Percentiles rank a stretch among this genome's conserved stretches.
phyloP scores from a whole-genome alignment of 2,113 vertebrate genomes.

The Gymnorhina tibicen region DNA sequence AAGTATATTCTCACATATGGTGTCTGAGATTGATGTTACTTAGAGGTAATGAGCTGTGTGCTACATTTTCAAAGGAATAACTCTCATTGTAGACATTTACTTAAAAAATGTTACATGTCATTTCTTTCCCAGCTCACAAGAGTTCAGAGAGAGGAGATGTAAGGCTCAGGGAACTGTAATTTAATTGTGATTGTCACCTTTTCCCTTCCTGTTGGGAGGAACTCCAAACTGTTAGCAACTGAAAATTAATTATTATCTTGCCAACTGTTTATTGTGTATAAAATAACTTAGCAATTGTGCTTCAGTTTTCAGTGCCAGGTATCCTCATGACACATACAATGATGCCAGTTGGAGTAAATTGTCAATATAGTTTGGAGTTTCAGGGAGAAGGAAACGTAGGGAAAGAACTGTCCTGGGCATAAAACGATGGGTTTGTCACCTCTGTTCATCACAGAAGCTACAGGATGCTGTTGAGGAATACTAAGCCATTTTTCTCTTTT shows the following conservation, averaged over 20 bases:
- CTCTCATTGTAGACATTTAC: background rate
- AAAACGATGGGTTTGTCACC: background rate
- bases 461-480: background rate
- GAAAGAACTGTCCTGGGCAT: background rate
- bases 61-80: background rate
- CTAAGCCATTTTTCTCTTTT: background rate
- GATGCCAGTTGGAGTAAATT: background rate
- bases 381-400: background rate
- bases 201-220: background rate
- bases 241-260: background rate
- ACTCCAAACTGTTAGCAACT: background rate
- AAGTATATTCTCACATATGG: background rate
- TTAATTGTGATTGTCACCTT: background rate
- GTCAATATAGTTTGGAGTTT: background rate
- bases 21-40: background rate
- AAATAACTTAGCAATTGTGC: background rate
- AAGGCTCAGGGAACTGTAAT: background rate
- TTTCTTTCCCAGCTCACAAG: background rate
- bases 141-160: background rate
- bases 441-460: background rate
- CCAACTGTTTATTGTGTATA: background rate
- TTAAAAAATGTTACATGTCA: background rate
- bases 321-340: rapidly evolving
- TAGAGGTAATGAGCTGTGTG: background rate
- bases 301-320: background rate